These are phyloP conservation scores for Oryzias woworae DNA, from an alignment of 2,113 vertebrate genomes.

Conservation along the genomic window DNA sequence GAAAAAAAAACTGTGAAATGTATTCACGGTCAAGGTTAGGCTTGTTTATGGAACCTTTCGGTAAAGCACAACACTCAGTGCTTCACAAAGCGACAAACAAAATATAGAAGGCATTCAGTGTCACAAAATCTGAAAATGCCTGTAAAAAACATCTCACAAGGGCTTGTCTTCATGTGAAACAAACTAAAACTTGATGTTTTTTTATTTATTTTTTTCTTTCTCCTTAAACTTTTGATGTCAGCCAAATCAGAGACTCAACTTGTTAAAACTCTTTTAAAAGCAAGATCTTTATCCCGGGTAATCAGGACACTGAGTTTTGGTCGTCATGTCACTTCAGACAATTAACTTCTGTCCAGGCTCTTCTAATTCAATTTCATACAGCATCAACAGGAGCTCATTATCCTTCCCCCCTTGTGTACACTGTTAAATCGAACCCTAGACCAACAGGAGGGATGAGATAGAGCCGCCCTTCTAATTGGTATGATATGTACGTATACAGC, in stretches of 20 bases:
- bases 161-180: not conserved
- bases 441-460: too few relatives aligned
- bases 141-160: constrained; percentile 16
- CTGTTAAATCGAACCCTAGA: too few relatives aligned
- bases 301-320: constrained; percentile 28
- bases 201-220: constrained; percentile 30
- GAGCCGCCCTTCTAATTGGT: too few relatives aligned
- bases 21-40: constrained; percentile 43
- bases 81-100: constrained; percentile 35
- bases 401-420: too few relatives aligned
- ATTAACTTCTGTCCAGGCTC: too few relatives aligned
- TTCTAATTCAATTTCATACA: too few relatives aligned
- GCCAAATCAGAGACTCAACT: constrained; percentile 29
- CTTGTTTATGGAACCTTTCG: constrained; percentile 40
- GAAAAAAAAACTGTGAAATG: constrained; percentile 7
- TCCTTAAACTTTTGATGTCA: constrained; percentile 41
- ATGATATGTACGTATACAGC: too few relatives aligned
- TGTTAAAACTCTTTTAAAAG: constrained; percentile 45
- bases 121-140: not conserved
- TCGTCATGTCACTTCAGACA: constrained; percentile 28
- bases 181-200: constrained; percentile 9
- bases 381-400: too few relatives aligned
- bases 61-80: constrained; percentile 28
- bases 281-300: constrained; percentile 24
- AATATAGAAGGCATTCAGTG: constrained; percentile 19